Evolutionary conservation across 2,797 vertebrate genomes (phyloP), one percentile per base, ranked within the genome.

Genomic region (Muscicapa comitata): DNA sequence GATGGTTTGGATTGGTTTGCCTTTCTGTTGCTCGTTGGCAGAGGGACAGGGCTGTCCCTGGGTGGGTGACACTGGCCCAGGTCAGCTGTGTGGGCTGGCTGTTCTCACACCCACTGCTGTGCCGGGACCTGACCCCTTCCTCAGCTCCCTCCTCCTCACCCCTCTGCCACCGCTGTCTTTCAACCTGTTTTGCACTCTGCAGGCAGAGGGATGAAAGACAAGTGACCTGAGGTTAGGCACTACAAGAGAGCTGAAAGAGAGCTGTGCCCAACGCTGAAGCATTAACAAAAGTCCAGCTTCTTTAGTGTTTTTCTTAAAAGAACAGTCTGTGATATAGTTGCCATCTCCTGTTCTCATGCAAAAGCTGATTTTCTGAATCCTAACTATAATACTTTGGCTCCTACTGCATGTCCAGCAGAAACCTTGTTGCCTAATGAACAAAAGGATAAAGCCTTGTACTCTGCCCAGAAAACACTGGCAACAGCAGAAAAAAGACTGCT

Each of bases 311-410:
- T 66, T 80, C 35, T 91, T 91, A 77, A 25, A 68, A 68, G 61
- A 80, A 37, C 51, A 83, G 43, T 55, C 59, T 81, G 37, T 1
- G 0, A 26, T 79, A 21, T 7, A 25, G 33, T 72, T 43, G 42
- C 11, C 18, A 5, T 62, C 16, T 63, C 47, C 28, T 2, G 3
- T 71, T 89, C 57, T 62, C 17, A 1, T 59, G 50, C 53, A 90
- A 86, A 70, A 90, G 21, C 77, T 75, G 35, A 53, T 50, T 67
- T 83, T 68, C 61, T 93, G 76, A 91, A 50, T 81, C 65, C 63
- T 90, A 62, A 8, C 40, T 63, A 11, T 71, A 92, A 37, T 53
- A 58, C 24, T 84, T 94, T 88, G 70, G 18, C 55, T 84, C 47
- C 67, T 29, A 42, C 9, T 78, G 1, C 58, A n/a, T 9, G 5